A percentile compares a stretch with the other conserved stretches of the same genome.
Evolutionary conservation across 2,113 vertebrate species (phyloP).

Genomic region (Silurus asotus): DNA sequence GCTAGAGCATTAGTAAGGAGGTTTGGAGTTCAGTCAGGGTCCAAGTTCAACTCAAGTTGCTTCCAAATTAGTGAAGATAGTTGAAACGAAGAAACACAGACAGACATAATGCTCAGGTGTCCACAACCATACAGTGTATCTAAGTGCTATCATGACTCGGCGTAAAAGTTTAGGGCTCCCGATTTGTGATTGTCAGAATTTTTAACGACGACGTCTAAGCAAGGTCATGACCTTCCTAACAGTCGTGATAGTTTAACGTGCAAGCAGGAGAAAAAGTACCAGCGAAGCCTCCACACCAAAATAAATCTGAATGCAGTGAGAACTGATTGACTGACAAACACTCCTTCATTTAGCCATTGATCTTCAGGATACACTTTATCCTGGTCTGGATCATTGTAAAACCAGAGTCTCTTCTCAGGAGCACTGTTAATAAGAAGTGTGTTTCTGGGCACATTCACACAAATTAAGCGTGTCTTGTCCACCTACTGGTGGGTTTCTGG

Average conservation of each 20-base stretch:
- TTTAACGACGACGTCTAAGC: neutral
- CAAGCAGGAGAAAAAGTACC: constrained; percentile 2
- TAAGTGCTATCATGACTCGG: constrained; percentile 7
- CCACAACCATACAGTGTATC: neutral
- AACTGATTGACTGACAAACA: neutral
- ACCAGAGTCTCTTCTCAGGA: neutral
- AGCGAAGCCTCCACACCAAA: neutral
- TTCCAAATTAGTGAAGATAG: neutral
- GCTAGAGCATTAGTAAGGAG: neutral
- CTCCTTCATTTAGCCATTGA: neutral
- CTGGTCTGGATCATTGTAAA: neutral
- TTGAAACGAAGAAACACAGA: neutral
- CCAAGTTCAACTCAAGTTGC: neutral
- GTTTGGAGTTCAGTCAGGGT: neutral
- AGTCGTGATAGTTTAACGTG: constrained; percentile 1
- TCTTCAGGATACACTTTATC: neutral
- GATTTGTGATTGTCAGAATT: constrained; percentile 21
- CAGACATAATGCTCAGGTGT: neutral
- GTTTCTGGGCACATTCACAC: neutral
- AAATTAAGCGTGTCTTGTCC: neutral
- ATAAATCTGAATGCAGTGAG: neutral
- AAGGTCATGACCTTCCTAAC: constrained; percentile 4
- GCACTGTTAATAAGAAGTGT: neutral
- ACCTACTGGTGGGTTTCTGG: neutral
- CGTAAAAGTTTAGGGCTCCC: neutral